phyloP scores from a whole-genome alignment of 2,113 vertebrate species.

The Gallinago undulata region DNA sequence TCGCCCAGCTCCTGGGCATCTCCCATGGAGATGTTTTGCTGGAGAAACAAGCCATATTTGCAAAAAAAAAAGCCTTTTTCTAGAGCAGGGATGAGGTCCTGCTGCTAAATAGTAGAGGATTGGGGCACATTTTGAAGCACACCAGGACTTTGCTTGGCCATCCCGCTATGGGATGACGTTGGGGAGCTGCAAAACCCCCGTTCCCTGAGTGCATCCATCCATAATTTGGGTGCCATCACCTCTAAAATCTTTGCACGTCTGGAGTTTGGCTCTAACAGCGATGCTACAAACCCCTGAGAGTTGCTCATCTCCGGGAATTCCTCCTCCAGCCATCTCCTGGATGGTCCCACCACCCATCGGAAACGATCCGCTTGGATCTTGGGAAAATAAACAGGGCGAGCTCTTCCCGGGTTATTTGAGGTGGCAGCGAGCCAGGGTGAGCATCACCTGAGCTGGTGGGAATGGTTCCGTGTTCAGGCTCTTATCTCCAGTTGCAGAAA shows the following conservation, averaged over 20 bases:
- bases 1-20: neutral
- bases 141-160: neutral
- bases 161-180: rapidly evolving
- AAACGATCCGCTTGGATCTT: rapidly evolving
- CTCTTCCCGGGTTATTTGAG: rapidly evolving
- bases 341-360: neutral
- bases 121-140: neutral
- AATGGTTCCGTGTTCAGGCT: neutral
- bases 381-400: neutral
- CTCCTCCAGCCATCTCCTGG: neutral
- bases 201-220: rapidly evolving
- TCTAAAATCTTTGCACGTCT: neutral
- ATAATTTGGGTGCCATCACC: neutral
- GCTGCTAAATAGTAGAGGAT: neutral
- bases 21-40: neutral
- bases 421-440: neutral
- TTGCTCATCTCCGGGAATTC: neutral
- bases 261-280: neutral
- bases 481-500: neutral
- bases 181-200: neutral
- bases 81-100: neutral
- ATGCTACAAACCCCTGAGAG: rapidly evolving
- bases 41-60: neutral
- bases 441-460: neutral
- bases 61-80: neutral